Evolutionary conservation across 2,113 vertebrate species (phyloP), one percentile per base, ranked within the genome.

Genomic region (Halichoeres trimaculatus): DNA sequence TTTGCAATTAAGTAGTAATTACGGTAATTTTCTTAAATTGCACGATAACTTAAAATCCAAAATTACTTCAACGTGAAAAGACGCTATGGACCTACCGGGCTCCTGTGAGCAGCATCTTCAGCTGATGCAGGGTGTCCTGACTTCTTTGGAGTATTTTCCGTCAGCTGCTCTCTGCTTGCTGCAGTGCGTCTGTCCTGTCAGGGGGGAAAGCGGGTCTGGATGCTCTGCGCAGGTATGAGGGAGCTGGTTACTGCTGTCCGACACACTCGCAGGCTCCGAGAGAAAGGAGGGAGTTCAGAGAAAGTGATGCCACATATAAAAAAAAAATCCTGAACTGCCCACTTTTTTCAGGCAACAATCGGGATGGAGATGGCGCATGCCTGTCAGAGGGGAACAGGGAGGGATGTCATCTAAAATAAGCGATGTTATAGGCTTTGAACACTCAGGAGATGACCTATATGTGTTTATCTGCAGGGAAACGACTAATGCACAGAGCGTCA

Each of bases 101-200:
- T 87, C 40, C 70, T 47, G 38, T 70, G 35, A 51, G 77, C 86
- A 76, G 64, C 89, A 90, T 92, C 34, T 48, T 48, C 80, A 73
- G 74, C 76, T 64, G 79, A 74, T 74, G 63, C 71, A 26, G 69
- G 68, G 34, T 54, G 54, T 30, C 34, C 6, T 9, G 52, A 61
- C 61, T 80, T 73, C 67, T 81, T 40, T 24, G 61, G 41, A 80
- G 56, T 81, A 20, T 70, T 76, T 54, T 78, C 81, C 64, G 61
- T 75, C 52, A 40, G 79, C 81, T 84, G 14, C 76, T 48, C 69
- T 69, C 63, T 36, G 78, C 68, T 70, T 91, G 88, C 87, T 90
- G 91, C 91, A 92, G 76, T 93, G 91, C 88, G 91, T 26, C 87
- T 86, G 66, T 87, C 71, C 82, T 24, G 74, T 50, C 30, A 13